These are phyloP conservation scores for Morbakka virulenta DNA, from an alignment of 30 jellyfish, hydroid and myxozoan species.

Conservation along the genomic window DNA sequence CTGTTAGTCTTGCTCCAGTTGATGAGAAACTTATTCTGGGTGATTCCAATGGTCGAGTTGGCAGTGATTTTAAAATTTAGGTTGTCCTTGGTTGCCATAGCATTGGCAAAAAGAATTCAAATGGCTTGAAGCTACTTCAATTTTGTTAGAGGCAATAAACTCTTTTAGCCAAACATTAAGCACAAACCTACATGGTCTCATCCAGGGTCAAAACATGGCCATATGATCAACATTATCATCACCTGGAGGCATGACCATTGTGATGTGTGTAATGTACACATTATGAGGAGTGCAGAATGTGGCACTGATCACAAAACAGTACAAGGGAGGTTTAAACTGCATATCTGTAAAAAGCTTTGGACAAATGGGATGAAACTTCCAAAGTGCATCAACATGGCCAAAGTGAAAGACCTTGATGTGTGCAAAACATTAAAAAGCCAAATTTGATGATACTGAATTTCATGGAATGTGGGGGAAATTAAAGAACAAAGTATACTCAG, in stretches of 20 bases:
- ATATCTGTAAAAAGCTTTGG: too few relatives aligned
- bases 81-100: neutral
- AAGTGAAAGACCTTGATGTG: too few relatives aligned
- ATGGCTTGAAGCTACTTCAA: neutral
- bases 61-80: neutral
- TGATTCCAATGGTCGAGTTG: neutral
- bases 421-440: too few relatives aligned
- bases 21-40: neutral
- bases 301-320: neutral
- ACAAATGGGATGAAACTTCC: too few relatives aligned
- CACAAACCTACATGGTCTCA: neutral
- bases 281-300: neutral
- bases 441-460: too few relatives aligned
- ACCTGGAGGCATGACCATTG: neutral
- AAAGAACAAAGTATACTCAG: too few relatives aligned
- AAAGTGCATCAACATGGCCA: too few relatives aligned
- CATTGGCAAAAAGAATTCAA: neutral
- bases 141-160: neutral
- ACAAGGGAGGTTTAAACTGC: too few relatives aligned
- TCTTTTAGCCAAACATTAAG: neutral
- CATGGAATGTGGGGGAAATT: too few relatives aligned
- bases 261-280: neutral
- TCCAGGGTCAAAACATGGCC: neutral
- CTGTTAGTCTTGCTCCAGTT: neutral
- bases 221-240: neutral